These are phyloP conservation scores for Thrips palmi DNA, from an alignment of 1,140 invertebrate genomes.

Conservation along the genomic window DNA sequence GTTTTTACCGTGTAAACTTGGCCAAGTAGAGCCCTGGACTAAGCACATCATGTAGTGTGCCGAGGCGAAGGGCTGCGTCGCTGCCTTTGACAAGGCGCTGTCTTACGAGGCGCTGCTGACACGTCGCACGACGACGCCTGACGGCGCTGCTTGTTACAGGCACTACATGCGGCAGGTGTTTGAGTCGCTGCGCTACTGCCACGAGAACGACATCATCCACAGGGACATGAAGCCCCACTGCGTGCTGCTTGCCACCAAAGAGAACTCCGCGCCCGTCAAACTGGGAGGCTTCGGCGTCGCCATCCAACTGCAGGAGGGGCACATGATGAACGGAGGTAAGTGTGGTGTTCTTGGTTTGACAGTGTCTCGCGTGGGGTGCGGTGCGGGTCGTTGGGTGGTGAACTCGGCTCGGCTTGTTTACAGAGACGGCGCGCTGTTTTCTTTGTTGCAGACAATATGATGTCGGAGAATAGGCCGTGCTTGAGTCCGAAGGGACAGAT, in stretches of 20 bases:
- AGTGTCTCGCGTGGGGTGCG: too few relatives aligned
- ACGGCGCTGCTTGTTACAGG: conserved; percentile 50
- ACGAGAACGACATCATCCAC: conserved; percentile 94
- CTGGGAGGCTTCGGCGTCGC: conserved; percentile 95
- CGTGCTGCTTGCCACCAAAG: conserved; percentile 80
- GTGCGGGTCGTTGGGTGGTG: not conserved
- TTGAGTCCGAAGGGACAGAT: conserved; percentile 55
- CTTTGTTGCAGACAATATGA: conserved; percentile 31
- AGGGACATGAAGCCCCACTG: conserved; percentile 90
- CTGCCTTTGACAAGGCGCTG: too few relatives aligned
- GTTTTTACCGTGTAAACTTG: too few relatives aligned
- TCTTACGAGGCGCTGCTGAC: too few relatives aligned
- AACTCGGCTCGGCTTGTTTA: conserved; percentile 2
- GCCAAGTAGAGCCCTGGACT: too few relatives aligned
- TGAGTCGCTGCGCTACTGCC: conserved; percentile 87
- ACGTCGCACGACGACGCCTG: too few relatives aligned
- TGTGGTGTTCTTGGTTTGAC: conserved; percentile 14
- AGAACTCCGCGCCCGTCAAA: conserved; percentile 96
- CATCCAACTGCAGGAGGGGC: conserved; percentile 66
- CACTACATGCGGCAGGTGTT: conserved; percentile 96
- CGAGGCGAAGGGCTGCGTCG: too few relatives aligned
- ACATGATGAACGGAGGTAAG: conserved; percentile 51
- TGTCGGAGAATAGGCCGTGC: conserved; percentile 38
- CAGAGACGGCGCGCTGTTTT: not conserved
- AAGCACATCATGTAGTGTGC: too few relatives aligned